Conservation (phyloP, 2,113 vertebrate species). For the Hydropotes inermis region DNA sequence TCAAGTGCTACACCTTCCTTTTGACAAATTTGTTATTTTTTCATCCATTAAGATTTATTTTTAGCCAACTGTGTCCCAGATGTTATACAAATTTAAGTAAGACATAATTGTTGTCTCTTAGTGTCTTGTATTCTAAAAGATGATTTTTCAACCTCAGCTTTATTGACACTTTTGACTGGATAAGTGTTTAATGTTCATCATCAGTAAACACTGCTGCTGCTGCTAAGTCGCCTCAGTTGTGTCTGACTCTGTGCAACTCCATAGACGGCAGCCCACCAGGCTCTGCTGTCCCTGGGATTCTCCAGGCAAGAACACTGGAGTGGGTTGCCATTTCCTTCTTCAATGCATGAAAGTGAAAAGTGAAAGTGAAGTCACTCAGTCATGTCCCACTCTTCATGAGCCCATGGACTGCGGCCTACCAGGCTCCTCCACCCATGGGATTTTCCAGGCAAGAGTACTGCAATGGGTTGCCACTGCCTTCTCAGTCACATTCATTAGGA, state of each 20-base stretch:
- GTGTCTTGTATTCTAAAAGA: background rate
- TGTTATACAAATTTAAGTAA: background rate
- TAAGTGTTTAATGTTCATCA: background rate
- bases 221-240: too few species aligned
- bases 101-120: background rate
- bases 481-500: too few species aligned
- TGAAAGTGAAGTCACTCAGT: background rate
- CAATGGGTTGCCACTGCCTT: too few species aligned
- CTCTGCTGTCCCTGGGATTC: too few species aligned
- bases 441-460: too few species aligned
- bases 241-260: too few species aligned
- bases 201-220: background rate
- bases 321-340: too few species aligned
- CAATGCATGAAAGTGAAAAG: too few species aligned
- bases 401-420: too few species aligned
- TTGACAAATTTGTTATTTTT: background rate
- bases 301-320: too few species aligned
- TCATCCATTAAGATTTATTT: background rate
- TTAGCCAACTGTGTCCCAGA: background rate
- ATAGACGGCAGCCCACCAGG: too few species aligned
- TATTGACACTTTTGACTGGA: background rate
- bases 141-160: background rate
- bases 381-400: accelerated
- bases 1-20: background rate
- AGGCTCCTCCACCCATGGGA: too few species aligned